phyloP scores from a whole-genome alignment of 1,140 invertebrate species.

The Drosophila gunungcola region DNA sequence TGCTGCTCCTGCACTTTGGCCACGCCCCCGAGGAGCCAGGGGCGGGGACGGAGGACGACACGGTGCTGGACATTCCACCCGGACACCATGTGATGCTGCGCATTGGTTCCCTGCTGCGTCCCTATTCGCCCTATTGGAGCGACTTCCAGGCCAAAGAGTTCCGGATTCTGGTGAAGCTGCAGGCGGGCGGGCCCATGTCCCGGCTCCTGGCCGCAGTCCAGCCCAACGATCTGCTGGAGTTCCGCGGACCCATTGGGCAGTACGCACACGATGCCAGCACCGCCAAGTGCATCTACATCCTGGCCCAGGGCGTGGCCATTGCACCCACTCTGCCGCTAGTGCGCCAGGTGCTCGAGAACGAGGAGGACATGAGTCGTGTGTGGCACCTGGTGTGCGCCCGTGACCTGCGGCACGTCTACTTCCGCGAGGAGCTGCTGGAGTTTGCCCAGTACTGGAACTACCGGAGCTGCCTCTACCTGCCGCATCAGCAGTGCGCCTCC shows the following conservation, averaged over 20 bases:
- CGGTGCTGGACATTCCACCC: constrained; percentile 68
- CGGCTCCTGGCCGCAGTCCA: constrained; percentile 32
- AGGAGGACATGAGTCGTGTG: constrained; percentile 74
- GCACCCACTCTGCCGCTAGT: constrained; percentile 72
- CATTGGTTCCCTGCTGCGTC: constrained; percentile 45
- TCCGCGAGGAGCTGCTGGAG: constrained; percentile 63
- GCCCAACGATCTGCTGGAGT: constrained; percentile 58
- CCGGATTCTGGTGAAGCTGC: constrained; percentile 75
- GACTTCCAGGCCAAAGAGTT: constrained; percentile 63
- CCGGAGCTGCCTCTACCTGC: constrained; percentile 57
- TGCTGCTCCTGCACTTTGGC: constrained; percentile 63
- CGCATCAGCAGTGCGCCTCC: constrained; percentile 43
- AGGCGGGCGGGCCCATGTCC: constrained; percentile 67
- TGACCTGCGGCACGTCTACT: constrained; percentile 67
- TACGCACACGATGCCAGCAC: constrained; percentile 38
- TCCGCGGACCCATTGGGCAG: constrained; percentile 75
- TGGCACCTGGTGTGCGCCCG: constrained; percentile 64
- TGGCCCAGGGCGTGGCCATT: constrained; percentile 78
- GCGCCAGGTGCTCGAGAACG: constrained; percentile 66
- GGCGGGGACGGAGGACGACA: constrained; percentile 3
- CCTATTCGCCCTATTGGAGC: constrained; percentile 79
- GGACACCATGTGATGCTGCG: constrained; percentile 81
- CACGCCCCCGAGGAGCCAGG: not conserved
- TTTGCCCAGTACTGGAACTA: constrained; percentile 79
- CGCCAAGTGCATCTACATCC: constrained; percentile 51